Evolutionary conservation across 2,888 invertebrate species (phyloP), one percentile per base, ranked within the genome.

Genomic region (Eulithis prunata): DNA sequence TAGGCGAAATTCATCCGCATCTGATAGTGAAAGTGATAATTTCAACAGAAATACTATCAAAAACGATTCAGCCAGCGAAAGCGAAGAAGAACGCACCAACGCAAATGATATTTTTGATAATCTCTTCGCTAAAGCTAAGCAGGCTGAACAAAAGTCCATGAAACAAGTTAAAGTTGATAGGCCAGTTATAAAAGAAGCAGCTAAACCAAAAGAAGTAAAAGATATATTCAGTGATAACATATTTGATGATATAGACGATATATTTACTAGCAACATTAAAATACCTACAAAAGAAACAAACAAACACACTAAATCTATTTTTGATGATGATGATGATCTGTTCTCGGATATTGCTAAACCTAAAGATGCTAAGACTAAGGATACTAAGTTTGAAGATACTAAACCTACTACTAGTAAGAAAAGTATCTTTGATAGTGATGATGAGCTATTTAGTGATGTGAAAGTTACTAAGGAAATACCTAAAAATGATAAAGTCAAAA

Each of bases 161-260:
- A 70, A 60, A 49, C 60, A 68, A 54, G 62, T 63, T 41, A 65
- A 67, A 66, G 72, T 36, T 21, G 59, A 66, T 46, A 63, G 7
- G 55, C 64, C 70, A 57, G 56, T 57, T 12, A 54, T 54, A 46
- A 61, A 71, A 45, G 58, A 72, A 59, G 70, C 69, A 62, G 57
- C 59, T 3, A 75, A 75, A 62, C 74, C 62, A 4, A 75, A 77
- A 64, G 73, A 73, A 11, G 66, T 72, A 4, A 75, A 76, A 21
- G 90, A 92, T 78, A 67, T 90, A 4, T 91, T 91, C 54, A 87
- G 80, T 67, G 91, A 91, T 71, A 84, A 89, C 74, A 75, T 93
- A 58, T 93, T 93, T 72, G 93, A 92, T 82, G 92, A 93, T 71
- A 87, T 91, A 4, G 91, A 92, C 72, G 88, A 92, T 79, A 88